These are phyloP conservation scores for Porphyrio hochstetteri DNA, from an alignment of 2,113 vertebrate genomes.

Conservation along the genomic window DNA sequence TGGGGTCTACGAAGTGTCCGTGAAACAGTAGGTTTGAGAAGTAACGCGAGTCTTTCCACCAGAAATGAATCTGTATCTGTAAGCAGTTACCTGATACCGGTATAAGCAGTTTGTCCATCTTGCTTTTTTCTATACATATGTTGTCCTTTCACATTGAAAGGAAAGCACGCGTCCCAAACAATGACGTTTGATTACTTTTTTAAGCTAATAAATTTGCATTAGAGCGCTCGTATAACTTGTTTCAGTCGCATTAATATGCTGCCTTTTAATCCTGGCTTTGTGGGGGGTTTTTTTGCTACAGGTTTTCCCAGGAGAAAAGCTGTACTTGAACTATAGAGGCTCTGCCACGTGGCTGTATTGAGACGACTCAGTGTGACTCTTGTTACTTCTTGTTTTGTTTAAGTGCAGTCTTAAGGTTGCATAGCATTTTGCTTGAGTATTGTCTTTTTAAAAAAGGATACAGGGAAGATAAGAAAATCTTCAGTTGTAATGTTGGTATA, in stretches of 20 bases:
- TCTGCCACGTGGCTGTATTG: not conserved
- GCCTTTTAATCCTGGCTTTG: not conserved
- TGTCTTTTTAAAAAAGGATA: not conserved
- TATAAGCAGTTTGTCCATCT: not conserved
- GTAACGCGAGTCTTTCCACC: not conserved
- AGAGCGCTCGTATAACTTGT: not conserved
- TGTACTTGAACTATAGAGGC: not conserved
- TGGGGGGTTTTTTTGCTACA: not conserved
- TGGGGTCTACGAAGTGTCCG: slow-evolving; percentile 84
- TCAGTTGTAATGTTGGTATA: not conserved
- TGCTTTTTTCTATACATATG: not conserved
- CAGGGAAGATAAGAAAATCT: not conserved
- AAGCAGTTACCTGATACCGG: not conserved
- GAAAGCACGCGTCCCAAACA: not conserved
- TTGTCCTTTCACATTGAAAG: not conserved
- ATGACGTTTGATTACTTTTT: not conserved
- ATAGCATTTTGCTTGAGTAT: not conserved
- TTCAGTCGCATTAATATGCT: not conserved
- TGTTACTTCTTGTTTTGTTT: not conserved
- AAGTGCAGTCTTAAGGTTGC: not conserved
- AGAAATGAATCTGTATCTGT: not conserved
- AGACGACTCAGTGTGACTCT: not conserved
- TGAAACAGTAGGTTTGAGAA: slow-evolving; percentile 77
- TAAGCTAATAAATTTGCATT: not conserved
- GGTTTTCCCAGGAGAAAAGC: not conserved